These are phyloP conservation scores for Stegodyphus dumicola DNA, from an alignment of 1,140 invertebrate genomes.

Conservation along the genomic window DNA sequence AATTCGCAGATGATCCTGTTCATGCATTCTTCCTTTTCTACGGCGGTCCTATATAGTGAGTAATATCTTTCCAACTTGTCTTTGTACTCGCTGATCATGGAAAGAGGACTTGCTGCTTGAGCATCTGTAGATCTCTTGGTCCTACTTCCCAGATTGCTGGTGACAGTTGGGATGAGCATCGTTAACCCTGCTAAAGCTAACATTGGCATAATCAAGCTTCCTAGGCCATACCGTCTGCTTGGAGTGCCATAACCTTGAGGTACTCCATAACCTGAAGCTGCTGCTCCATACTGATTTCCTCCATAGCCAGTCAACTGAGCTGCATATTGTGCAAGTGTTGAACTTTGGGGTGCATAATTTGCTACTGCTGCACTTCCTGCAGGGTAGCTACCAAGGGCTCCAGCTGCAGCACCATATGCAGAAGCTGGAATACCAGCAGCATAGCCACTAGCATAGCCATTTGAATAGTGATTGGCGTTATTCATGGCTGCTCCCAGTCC, in stretches of 20 bases:
- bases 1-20: conserved; percentile 66
- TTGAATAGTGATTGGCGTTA: not conserved
- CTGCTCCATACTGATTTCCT: conserved; percentile 12
- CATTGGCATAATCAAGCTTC: conserved; percentile 65
- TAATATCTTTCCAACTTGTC: conserved; percentile 64
- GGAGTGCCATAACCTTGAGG: conserved; percentile 47
- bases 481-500: not conserved
- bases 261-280: conserved; percentile 35
- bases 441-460: conserved; percentile 37
- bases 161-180: conserved; percentile 65
- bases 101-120: conserved; percentile 8
- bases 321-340: conserved; percentile 48
- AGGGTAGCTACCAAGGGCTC: conserved; percentile 31
- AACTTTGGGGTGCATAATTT: conserved; percentile 33
- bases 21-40: conserved; percentile 66
- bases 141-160: conserved; percentile 61
- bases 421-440: conserved; percentile 6
- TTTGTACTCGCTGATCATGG: conserved; percentile 60
- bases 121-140: conserved; percentile 41
- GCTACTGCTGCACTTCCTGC: conserved; percentile 42
- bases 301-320: conserved; percentile 52
- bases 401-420: conserved; percentile 20
- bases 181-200: conserved; percentile 64
- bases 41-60: conserved; percentile 64
- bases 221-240: conserved; percentile 63